Base-by-base conservation (phyloP, 1,140 invertebrate genomes). In the Chironomus tepperi region DNA sequence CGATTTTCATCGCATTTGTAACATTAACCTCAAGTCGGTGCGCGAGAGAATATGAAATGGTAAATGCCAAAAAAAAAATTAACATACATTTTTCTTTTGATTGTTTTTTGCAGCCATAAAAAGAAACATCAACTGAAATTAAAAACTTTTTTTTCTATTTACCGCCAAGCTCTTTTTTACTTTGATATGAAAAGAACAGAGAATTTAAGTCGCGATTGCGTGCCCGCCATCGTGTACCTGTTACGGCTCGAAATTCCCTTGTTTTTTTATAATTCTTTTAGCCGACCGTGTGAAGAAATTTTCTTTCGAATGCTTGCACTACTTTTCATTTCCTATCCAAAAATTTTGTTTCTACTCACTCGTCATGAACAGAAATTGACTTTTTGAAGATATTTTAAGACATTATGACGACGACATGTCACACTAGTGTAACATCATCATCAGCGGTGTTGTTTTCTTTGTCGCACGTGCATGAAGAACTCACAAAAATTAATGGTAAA, bases 31-130 rank as follows among this genome's bases (percentile, higher is more conserved):
- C 43, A 42, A 43, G 57, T 34, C 5, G 15, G 7, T 21, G n/a
- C 8, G 43, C 10, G 43, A 74, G n/a, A 74, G n/a, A 47, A 18
- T 67, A n/a, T 18, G 21, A 73, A 73, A n/a, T 8, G 72, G 7
- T 65, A 47, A 47, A 73, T 73, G 43, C 72, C 42, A 73, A 75
- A 75, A 42, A 73, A 12, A 18, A 42, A 42, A 42, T 43, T 75
- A 73, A 16, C 75, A 43, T 75, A 73, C 43, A 43, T 57, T 57
- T 73, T 18, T 42, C n/a, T 73, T 73, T 73, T 73, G 24, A 24
- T 16, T 24, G 67, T 10, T 34, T n/a, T n/a, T 34, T 34, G 47
- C 47, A 57, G 47, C n/a, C 47, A 57, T 57, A 57, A 57, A 57
- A 57, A 10, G 12, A 15, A 57, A 15, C n/a, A n/a, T 57, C 47